Evolutionary conservation across 2,797 vertebrate species (phyloP), one percentile per base, ranked within the genome.

Genomic region (Todus mexicanus): DNA sequence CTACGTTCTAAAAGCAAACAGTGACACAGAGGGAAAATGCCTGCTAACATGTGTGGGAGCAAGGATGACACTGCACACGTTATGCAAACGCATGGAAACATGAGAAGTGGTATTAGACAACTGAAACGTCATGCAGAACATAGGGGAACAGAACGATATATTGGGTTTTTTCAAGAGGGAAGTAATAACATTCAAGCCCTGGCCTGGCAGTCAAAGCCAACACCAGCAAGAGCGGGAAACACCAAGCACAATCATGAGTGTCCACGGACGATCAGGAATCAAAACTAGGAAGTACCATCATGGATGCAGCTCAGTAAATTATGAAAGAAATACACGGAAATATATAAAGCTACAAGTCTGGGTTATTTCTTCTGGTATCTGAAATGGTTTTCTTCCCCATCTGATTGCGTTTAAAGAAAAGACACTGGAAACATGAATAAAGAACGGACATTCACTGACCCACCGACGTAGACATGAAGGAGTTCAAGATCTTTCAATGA

Each of bases 121-220:
- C 25, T 43, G 40, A 10, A n/a, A 45, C 10, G 0, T 54, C 35
- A n/a, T 1, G 1, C 45, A 37, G 12, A 76, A 57, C 29, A 3
- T 10, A 37, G 40, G 42, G 37, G 42, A 74, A 72, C 1, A 0
- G 45, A 42, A 31, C 29, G 12, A 0, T 1, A 1, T 15, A 9
- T n/a, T n/a, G n/a, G n/a, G n/a, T n/a, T 9, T 37, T 64, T 59
- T 33, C 18, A 57, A 43, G 33, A 35, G 15, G 35, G 15, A 60
- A 83, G 53, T 38, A 56, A 2, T 27, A 59, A 42, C 5, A 13
- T 6, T 38, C 12, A 38, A 61, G 57, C 43, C 40, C n/a, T 37
- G 45, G 45, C 42, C 63, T 37, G 35, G 37, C 21, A 48, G 48
- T 23, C 51, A 45, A 29, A 50, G 25, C 6, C 4, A 27, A 18